phyloP scores from a whole-genome alignment of 2,888 invertebrate genomes.

The Tortricodes alternella region DNA sequence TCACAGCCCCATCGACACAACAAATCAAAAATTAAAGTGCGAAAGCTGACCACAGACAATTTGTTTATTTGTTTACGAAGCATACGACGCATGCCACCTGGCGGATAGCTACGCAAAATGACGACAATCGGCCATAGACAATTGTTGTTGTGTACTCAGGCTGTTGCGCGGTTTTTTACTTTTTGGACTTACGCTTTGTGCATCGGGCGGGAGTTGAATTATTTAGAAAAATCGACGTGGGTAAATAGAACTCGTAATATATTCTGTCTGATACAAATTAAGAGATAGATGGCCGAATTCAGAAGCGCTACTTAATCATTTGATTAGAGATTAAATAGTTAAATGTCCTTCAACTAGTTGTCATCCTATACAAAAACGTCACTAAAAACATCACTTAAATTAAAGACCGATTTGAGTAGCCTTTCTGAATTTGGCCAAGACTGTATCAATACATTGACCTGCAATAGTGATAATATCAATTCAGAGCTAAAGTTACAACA shows the following conservation, averaged over 20 bases:
- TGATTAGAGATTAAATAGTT: no score
- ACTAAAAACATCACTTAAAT: no score
- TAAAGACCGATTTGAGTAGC: no score
- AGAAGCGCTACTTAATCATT: no score
- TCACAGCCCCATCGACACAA: not conserved
- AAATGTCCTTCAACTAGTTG: no score
- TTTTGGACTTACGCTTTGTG: conserved; percentile 46
- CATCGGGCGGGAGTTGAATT: conserved; percentile 41
- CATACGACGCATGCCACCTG: conserved; percentile 73
- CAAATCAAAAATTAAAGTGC: conserved; percentile 16
- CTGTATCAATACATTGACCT: no score
- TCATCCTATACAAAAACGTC: no score
- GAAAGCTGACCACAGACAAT: conserved; percentile 20
- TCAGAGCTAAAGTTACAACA: no score
- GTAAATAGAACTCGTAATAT: not conserved
- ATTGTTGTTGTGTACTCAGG: conserved; percentile 72
- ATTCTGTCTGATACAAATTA: not conserved
- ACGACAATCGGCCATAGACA: conserved; percentile 65
- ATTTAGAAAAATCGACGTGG: conserved; percentile 47
- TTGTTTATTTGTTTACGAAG: conserved; percentile 51
- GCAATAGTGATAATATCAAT: no score
- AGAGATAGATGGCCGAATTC: no score
- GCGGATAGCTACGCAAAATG: conserved; percentile 72
- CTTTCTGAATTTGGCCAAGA: no score
- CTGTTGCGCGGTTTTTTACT: conserved; percentile 41